Percentiles rank a stretch among this genome's conserved stretches.
Conservation (phyloP, 2,113 vertebrate genomes). For the Elgaria multicarinata region DNA sequence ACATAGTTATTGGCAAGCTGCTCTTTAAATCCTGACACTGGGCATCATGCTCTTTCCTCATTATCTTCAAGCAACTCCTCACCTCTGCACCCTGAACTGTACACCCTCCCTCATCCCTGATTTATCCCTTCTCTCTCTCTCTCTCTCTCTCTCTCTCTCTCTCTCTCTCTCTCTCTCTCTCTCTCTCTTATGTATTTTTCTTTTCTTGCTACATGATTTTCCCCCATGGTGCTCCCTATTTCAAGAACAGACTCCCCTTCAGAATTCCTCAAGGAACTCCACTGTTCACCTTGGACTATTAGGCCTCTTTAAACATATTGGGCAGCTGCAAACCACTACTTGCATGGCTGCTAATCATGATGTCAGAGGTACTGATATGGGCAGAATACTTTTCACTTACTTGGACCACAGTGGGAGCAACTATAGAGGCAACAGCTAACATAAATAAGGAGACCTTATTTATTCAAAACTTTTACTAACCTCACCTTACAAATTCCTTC, state of each 20-base stretch:
- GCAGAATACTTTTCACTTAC: neutral
- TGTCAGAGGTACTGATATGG: neutral
- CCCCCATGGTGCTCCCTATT: neutral
- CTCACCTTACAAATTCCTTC: neutral
- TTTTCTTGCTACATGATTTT: neutral
- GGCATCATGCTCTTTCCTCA: neutral
- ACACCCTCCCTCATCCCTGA: neutral
- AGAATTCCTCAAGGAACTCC: neutral
- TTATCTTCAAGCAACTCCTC: neutral
- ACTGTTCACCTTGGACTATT: neutral
- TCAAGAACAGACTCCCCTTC: neutral
- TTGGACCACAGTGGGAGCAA: neutral
- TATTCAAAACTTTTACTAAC: neutral
- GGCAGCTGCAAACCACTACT: neutral
- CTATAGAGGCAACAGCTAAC: neutral
- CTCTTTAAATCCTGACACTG: neutral
- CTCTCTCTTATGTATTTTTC: neutral
- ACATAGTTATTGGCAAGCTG: neutral
- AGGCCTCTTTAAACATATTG: neutral
- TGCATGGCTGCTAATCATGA: neutral
- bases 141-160: too few relatives aligned
- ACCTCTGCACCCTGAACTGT: neutral
- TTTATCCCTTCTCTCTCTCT: neutral
- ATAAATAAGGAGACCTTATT: neutral
- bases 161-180: too few relatives aligned